These are phyloP conservation scores for Pangasius sanitwongsei DNA, from an alignment of 2,797 vertebrate genomes.

Conservation along the genomic window DNA sequence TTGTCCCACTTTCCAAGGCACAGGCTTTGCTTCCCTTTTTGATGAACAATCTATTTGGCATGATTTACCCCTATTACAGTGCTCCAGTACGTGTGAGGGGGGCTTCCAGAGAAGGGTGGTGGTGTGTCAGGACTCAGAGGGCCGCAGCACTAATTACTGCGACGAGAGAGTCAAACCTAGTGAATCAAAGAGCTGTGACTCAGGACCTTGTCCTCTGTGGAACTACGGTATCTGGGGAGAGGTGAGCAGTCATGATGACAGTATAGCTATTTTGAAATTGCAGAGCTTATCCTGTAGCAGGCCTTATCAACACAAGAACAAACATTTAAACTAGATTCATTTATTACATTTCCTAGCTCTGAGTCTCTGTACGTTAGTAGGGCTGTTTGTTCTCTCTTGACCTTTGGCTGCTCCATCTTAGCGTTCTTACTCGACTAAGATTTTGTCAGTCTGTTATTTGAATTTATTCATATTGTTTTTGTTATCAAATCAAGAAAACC, in stretches of 20 bases:
- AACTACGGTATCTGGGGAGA: conserved; percentile 92
- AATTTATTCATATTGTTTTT: background rate
- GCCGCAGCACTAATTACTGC: conserved; percentile 82
- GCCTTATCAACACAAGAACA: background rate
- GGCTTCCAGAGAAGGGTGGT: conserved; percentile 90
- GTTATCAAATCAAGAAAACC: background rate
- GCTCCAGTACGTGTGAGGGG: conserved; percentile 90
- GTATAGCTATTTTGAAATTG: background rate
- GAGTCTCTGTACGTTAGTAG: background rate
- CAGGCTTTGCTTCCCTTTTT: background rate
- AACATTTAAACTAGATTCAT: background rate
- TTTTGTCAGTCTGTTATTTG: background rate
- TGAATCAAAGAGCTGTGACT: conserved; percentile 86
- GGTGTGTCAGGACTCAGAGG: conserved; percentile 92
- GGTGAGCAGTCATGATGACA: conserved; percentile 73
- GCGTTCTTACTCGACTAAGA: background rate
- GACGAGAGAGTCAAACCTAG: conserved; percentile 84
- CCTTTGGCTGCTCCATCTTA: background rate
- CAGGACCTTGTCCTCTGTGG: conserved; percentile 92
- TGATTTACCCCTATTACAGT: conserved; percentile 70
- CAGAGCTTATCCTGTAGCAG: background rate
- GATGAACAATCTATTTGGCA: background rate
- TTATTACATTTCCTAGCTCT: background rate
- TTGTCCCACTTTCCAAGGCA: background rate
- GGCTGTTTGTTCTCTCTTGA: background rate